Evolutionary conservation across 2,797 vertebrate species (phyloP).

Genomic region (Valencia hispanica): DNA sequence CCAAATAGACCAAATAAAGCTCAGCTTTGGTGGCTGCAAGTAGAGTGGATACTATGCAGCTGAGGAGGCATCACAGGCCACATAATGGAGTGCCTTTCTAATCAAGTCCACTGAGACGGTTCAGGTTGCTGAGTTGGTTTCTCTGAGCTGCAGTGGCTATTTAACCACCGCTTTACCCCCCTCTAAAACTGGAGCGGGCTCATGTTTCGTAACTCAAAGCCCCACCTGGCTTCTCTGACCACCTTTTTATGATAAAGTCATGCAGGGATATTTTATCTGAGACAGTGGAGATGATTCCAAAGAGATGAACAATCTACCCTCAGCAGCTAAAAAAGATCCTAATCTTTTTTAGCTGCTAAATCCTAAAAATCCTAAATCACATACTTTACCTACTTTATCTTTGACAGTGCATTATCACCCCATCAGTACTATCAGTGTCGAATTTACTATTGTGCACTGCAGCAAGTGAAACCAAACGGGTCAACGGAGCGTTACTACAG

Average conservation of each 20-base stretch:
- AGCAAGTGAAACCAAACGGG: not conserved
- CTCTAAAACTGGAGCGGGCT: constrained; percentile 48
- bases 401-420: not conserved
- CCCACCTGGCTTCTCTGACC: constrained; percentile 56
- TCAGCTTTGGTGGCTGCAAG: constrained; percentile 14
- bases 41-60: constrained; percentile 21
- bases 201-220: constrained; percentile 64
- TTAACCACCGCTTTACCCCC: constrained; percentile 38
- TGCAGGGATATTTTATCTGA: constrained; percentile 48
- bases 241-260: constrained; percentile 39
- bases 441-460: not conserved
- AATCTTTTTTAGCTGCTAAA: too few relatives aligned
- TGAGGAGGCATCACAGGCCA: constrained; percentile 25
- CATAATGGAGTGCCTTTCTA: constrained; percentile 61
- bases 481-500: not conserved
- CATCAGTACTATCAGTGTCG: not conserved
- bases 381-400: not conserved
- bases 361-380: not conserved
- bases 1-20: constrained; percentile 38
- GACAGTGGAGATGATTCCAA: constrained; percentile 32
- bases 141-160: constrained; percentile 44
- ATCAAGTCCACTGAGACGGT: constrained; percentile 68
- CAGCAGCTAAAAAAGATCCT: constrained; percentile 19
- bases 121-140: constrained; percentile 67
- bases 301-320: constrained; percentile 14